A percentile compares a stretch with the other conserved stretches of the same genome.
These are phyloP conservation scores for Pegoplata infirma DNA, from an alignment of 2,888 invertebrate genomes.

Conservation along the genomic window DNA sequence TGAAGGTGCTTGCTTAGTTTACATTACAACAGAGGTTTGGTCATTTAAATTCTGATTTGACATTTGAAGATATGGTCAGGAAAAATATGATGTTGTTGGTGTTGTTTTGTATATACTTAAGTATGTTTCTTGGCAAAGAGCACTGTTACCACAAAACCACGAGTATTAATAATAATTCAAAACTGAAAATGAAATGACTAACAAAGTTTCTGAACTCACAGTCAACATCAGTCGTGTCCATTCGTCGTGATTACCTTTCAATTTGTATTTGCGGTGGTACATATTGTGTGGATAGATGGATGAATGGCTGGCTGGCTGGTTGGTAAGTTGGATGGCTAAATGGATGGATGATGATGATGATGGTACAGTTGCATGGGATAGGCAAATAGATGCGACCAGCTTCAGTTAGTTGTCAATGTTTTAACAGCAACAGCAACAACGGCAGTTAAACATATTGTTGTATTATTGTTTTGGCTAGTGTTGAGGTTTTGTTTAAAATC, in stretches of 20 bases:
- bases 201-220: constrained; percentile 57
- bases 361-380: constrained; percentile 33
- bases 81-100: neutral
- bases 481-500: constrained; percentile 53
- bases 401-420: constrained; percentile 34
- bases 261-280: constrained; percentile 69
- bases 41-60: constrained; percentile 71
- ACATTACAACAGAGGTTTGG: constrained; percentile 62
- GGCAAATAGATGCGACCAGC: constrained; percentile 40
- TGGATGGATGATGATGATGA: constrained; percentile 21
- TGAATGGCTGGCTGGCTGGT: neutral
- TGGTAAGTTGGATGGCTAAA: constrained; percentile 4
- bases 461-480: constrained; percentile 44
- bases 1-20: too few relatives aligned
- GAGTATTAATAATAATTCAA: constrained; percentile 61
- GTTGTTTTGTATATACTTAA: neutral
- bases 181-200: constrained; percentile 57
- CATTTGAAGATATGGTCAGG: constrained; percentile 43
- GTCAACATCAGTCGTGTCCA: constrained; percentile 63
- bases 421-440: constrained; percentile 7
- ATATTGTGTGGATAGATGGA: constrained; percentile 39
- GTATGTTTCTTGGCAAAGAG: constrained; percentile 9
- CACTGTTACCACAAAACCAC: constrained; percentile 57
- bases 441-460: constrained; percentile 36
- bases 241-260: constrained; percentile 74